A percentile compares a stretch with the other conserved stretches of the same genome.
Evolutionary conservation across 2,888 invertebrate genomes (phyloP).

Genomic region (Pristionchus entomophagus): DNA sequence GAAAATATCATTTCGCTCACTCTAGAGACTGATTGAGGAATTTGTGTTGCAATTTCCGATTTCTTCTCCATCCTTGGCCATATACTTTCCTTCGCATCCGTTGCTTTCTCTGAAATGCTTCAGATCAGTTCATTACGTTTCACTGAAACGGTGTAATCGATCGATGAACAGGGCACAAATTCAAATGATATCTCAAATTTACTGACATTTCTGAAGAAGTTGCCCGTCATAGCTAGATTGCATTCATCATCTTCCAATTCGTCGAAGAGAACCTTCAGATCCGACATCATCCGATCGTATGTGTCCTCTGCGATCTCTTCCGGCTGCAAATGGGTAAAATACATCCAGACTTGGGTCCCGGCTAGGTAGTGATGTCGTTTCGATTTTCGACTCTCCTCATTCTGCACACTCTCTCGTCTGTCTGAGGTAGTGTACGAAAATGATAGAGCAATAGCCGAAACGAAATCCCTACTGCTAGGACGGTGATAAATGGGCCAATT

Average conservation of each 20-base stretch:
- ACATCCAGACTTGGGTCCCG: no score
- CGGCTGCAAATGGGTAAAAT: constrained; percentile 16
- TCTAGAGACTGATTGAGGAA: neutral
- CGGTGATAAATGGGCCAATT: no score
- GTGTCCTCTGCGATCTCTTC: constrained; percentile 25
- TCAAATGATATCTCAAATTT: neutral
- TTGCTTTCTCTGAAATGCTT: neutral
- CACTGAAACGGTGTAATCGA: neutral
- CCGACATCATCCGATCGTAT: constrained; percentile 26
- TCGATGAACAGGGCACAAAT: neutral
- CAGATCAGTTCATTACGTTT: no score
- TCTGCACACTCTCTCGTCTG: no score
- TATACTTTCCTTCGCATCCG: neutral
- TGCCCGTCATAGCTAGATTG: neutral
- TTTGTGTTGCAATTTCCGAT: constrained; percentile 7
- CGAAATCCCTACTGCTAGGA: no score
- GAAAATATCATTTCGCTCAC: neutral
- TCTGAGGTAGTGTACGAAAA: no score
- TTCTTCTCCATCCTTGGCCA: constrained; percentile 26
- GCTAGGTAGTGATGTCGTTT: neutral
- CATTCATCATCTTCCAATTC: neutral
- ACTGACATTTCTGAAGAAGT: constrained; percentile 17
- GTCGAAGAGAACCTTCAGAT: constrained; percentile 1
- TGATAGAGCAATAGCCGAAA: no score
- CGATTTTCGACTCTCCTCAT: neutral